phyloP scores from a whole-genome alignment of 2,797 vertebrate species.

The Serranus cabrilla region DNA sequence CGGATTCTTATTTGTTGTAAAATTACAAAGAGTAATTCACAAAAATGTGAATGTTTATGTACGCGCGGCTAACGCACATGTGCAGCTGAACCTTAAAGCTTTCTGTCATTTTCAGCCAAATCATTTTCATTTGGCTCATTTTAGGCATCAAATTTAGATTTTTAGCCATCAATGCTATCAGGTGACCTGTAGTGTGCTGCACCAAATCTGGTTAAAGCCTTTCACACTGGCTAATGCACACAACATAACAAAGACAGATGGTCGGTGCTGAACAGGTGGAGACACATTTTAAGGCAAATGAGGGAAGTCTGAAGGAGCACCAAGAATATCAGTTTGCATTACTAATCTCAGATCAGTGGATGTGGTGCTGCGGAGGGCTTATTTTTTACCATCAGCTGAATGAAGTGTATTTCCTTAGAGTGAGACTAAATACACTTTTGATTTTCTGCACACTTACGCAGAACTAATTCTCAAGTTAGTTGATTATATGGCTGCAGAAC shows the following conservation, averaged over 20 bases:
- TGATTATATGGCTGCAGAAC: background rate
- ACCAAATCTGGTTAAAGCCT: constrained; percentile 67
- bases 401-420: background rate
- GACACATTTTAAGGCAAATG: constrained; percentile 63
- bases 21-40: background rate
- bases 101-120: constrained; percentile 7
- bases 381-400: constrained; percentile 18
- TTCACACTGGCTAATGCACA: constrained; percentile 54
- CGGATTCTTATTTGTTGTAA: constrained; percentile 12
- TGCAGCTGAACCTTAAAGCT: background rate
- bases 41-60: constrained; percentile 2
- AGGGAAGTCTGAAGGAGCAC: constrained; percentile 44
- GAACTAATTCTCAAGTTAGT: background rate
- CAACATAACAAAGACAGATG: constrained; percentile 79
- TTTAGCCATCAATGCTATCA: constrained; percentile 67
- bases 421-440: background rate
- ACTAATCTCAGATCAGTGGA: constrained; percentile 34
- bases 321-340: constrained; percentile 58
- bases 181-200: constrained; percentile 46
- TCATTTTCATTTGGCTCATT: constrained; percentile 3
- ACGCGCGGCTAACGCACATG: background rate
- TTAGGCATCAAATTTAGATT: constrained; percentile 27
- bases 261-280: constrained; percentile 76
- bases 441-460: constrained; percentile 15
- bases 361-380: background rate